A percentile compares a stretch with the other conserved stretches of the same genome.
Conservation (phyloP, 2,888 invertebrate genomes). For the Callosobruchus maculatus region DNA sequence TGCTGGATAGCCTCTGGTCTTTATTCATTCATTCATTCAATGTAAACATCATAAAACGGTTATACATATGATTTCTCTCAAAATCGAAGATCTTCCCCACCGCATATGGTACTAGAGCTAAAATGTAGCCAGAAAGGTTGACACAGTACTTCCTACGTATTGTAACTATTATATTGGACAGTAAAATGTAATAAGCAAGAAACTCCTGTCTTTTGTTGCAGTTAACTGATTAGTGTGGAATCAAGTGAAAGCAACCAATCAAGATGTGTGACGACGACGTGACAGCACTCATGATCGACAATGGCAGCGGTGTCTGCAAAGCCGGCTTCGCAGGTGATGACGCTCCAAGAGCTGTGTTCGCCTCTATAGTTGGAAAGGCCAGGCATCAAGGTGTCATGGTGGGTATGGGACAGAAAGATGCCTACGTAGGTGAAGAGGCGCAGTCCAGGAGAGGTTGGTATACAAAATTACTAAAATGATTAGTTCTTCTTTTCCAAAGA, state of each 20-base stretch:
- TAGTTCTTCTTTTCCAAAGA: too few relatives aligned
- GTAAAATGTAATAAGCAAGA: too few relatives aligned
- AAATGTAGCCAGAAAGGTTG: too few relatives aligned
- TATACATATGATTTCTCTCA: too few relatives aligned
- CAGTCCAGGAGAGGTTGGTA: slow-evolving; percentile 63
- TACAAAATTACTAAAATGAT: too few relatives aligned
- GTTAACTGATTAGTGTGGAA: not conserved
- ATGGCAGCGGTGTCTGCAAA: slow-evolving; percentile 90
- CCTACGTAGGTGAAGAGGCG: slow-evolving; percentile 71
- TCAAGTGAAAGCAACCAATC: slow-evolving; percentile 33
- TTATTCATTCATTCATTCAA: too few relatives aligned
- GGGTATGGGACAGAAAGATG: slow-evolving; percentile 87
- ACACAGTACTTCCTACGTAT: too few relatives aligned
- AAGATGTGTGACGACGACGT: slow-evolving; percentile 93
- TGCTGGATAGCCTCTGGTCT: too few relatives aligned
- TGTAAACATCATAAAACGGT: too few relatives aligned
- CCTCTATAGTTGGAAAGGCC: slow-evolving; percentile 84
- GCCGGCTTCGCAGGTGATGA: slow-evolving; percentile 89
- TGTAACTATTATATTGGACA: too few relatives aligned
- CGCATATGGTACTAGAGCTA: too few relatives aligned
- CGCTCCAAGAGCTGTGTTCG: slow-evolving; percentile 84
- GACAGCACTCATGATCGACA: slow-evolving; percentile 84
- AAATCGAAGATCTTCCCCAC: too few relatives aligned
- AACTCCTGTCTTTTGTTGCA: not conserved
- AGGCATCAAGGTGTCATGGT: slow-evolving; percentile 83